These are phyloP conservation scores for Urocitellus parryii DNA, from an alignment of 2,113 vertebrate genomes.

Conservation along the genomic window DNA sequence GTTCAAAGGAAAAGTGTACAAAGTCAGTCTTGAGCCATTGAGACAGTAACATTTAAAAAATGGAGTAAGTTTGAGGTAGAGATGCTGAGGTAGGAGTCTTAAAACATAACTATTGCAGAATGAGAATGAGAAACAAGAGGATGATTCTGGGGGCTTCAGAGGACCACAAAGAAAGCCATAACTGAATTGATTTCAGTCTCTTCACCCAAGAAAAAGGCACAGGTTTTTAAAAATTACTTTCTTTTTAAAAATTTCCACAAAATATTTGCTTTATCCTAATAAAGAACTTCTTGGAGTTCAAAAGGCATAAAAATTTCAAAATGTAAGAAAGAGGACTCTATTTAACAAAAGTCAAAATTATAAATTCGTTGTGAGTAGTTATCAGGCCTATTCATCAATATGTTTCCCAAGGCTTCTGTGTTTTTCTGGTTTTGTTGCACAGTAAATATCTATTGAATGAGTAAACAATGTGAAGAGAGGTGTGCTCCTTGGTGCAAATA, in stretches of 20 bases:
- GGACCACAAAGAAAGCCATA: not conserved
- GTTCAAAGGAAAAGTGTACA: slow-evolving; percentile 6
- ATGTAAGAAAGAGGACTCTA: not conserved
- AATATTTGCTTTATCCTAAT: not conserved
- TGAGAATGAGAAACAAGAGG: not conserved
- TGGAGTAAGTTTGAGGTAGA: not conserved
- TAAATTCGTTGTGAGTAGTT: not conserved
- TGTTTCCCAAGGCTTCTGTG: not conserved
- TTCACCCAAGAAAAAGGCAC: not conserved
- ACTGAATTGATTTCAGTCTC: not conserved
- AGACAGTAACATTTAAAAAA: not conserved
- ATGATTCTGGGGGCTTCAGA: not conserved
- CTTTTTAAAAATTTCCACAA: not conserved
- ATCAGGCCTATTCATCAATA: not conserved
- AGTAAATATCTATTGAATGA: not conserved
- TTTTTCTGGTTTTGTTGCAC: not conserved
- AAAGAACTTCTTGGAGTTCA: not conserved
- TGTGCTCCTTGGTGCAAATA: not conserved
- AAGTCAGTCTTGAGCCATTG: not conserved
- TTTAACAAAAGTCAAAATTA: not conserved
- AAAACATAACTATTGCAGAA: not conserved
- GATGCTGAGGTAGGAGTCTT: not conserved
- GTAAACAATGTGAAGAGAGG: not conserved
- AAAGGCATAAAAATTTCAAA: not conserved
- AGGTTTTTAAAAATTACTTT: not conserved